These are phyloP conservation scores for Drosophila arizonae DNA, from an alignment of 1,140 invertebrate species.

Conservation along the genomic window DNA sequence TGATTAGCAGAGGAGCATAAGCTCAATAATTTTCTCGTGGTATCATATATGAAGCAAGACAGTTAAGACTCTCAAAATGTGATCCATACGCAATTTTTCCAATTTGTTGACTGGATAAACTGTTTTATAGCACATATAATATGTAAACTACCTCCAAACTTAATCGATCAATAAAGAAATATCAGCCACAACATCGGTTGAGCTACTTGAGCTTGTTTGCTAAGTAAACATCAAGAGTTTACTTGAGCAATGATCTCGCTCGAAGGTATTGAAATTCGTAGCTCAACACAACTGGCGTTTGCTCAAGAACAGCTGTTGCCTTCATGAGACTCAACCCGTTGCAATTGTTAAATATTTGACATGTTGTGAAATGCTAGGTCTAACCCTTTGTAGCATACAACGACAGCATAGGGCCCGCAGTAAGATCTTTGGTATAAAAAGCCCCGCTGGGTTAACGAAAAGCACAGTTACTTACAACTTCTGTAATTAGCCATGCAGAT, in stretches of 20 bases:
- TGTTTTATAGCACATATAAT: too few relatives aligned
- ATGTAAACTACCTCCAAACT: too few relatives aligned
- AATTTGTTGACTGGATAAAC: too few relatives aligned
- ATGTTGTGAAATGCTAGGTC: not conserved
- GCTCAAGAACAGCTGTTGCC: slow-evolving; percentile 3
- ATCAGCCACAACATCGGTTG: too few relatives aligned
- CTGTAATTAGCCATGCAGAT: slow-evolving; percentile 23
- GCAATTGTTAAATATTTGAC: slow-evolving; percentile 3
- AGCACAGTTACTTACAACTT: slow-evolving; percentile 22
- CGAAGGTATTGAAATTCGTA: too few relatives aligned
- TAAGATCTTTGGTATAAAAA: slow-evolving; percentile 20
- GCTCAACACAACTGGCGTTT: not conserved
- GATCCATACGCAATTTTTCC: too few relatives aligned
- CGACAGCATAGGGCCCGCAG: not conserved
- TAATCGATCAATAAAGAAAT: not conserved
- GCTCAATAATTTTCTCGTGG: not conserved
- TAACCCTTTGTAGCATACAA: not conserved
- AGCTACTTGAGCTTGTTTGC: not conserved
- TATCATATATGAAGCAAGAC: too few relatives aligned
- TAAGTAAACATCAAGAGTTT: not conserved
- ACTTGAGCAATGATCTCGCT: not conserved
- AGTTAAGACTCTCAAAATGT: too few relatives aligned
- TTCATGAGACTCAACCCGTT: not conserved
- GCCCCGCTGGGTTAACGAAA: too few relatives aligned
- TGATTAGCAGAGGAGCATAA: not conserved